Conservation (phyloP, 2,888 invertebrate genomes). For the Scaptomyza tumidula region DNA sequence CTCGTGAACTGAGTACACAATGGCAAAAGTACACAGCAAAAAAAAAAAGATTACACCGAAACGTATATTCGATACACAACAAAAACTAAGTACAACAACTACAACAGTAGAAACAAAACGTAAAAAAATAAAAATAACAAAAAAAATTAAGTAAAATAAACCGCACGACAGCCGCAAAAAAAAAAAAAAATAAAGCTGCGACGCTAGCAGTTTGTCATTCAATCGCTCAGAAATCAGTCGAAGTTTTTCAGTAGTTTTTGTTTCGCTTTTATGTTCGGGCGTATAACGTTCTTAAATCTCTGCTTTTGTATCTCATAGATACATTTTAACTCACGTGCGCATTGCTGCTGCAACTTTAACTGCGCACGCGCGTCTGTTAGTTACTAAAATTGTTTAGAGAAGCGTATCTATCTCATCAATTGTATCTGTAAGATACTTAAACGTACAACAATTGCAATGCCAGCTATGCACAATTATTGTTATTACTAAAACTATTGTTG, state of each 20-base stretch:
- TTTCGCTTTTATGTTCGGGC: not conserved
- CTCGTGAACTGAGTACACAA: slow-evolving; percentile 75
- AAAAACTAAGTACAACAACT: slow-evolving; percentile 37
- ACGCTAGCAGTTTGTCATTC: slow-evolving; percentile 75
- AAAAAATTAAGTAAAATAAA: slow-evolving; percentile 70
- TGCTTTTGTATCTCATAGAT: slow-evolving; percentile 35
- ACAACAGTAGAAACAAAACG: slow-evolving; percentile 15
- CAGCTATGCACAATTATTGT: slow-evolving; percentile 5
- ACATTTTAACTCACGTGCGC: slow-evolving; percentile 30
- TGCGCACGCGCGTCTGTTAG: slow-evolving; percentile 44
- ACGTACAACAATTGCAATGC: no score
- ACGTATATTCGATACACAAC: slow-evolving; percentile 32
- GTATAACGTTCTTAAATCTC: not conserved
- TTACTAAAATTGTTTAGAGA: slow-evolving; percentile 32
- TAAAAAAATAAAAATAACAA: slow-evolving; percentile 28
- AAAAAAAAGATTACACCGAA: not conserved
- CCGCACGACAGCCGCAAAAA: slow-evolving; percentile 57
- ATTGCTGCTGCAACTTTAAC: slow-evolving; percentile 15
- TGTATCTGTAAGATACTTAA: slow-evolving; percentile 39
- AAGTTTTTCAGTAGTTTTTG: slow-evolving; percentile 17
- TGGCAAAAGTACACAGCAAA: slow-evolving; percentile 67
- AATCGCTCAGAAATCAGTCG: slow-evolving; percentile 75
- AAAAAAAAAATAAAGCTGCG: slow-evolving; percentile 55
- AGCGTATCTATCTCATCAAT: slow-evolving; percentile 27
- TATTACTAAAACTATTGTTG: not conserved